phyloP scores from a whole-genome alignment of 2,888 invertebrate genomes.

The Brenthis hecate region DNA sequence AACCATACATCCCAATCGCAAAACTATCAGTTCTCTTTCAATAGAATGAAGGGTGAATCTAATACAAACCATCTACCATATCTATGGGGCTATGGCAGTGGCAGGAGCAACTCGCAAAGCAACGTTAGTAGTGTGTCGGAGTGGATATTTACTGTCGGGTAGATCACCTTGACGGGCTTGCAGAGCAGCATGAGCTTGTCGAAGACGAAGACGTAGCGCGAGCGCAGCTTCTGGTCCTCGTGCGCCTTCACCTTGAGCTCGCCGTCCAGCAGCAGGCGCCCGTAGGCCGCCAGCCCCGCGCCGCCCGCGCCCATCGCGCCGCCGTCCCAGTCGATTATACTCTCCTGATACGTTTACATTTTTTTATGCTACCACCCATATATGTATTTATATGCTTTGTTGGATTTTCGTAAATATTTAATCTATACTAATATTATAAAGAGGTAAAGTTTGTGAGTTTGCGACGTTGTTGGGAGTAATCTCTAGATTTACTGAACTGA shows the following conservation, averaged over 20 bases:
- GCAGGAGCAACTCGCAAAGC: slow-evolving; percentile 24
- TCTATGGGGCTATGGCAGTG: background rate
- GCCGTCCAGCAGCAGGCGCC: slow-evolving; percentile 95
- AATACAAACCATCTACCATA: slow-evolving; percentile 8
- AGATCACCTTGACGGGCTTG: slow-evolving; percentile 88
- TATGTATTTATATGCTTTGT: background rate
- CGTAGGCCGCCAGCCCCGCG: slow-evolving; percentile 93
- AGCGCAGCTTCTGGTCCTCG: slow-evolving; percentile 92
- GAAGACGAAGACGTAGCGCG: slow-evolving; percentile 97
- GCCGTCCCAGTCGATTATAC: slow-evolving; percentile 91
- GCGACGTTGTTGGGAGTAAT: too few relatives aligned
- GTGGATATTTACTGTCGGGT: slow-evolving; percentile 37
- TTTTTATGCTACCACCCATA: background rate
- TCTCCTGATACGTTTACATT: slow-evolving; percentile 75
- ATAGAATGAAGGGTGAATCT: background rate
- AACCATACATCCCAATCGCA: background rate
- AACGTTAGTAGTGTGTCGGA: slow-evolving; percentile 20
- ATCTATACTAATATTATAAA: too few relatives aligned
- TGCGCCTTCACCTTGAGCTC: slow-evolving; percentile 96
- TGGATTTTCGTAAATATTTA: too few relatives aligned
- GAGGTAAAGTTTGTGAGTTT: too few relatives aligned
- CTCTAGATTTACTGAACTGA: too few relatives aligned
- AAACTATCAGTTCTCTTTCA: background rate
- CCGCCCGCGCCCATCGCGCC: slow-evolving; percentile 89
- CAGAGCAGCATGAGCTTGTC: slow-evolving; percentile 98